Base-by-base conservation (phyloP, 2,888 invertebrate genomes). In the Keiferia lycopersicella region DNA sequence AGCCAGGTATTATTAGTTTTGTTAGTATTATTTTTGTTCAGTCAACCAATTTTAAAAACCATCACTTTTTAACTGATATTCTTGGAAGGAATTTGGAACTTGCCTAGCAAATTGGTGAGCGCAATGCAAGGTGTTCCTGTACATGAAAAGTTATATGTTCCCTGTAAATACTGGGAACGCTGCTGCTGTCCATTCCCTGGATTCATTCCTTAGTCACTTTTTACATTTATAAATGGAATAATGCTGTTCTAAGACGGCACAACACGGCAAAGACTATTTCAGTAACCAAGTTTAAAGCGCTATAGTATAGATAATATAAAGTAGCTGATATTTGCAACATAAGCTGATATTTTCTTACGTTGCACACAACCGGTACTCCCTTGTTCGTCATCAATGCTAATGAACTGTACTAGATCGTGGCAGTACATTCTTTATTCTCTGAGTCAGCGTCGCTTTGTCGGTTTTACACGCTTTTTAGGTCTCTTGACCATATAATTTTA, bases 381-480 rank as follows among this genome's bases (percentile, higher is more conserved):
- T 26, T 45, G 39, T 45, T 56, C 39, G 30, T 41, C 41, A 62
- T 56, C 56, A 16, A 30, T 41, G 62, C 62, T 62, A 62, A 62
- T 50, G 11, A 56, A 62, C 26, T 56, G 62, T 56, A 62, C 62
- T 62, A 62, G 62, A 41, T 56, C 41, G 39, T 16, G 22, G 41
- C 12, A 10, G 20, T 12, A 34, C 16, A 39, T 26, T n/a, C 11
- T 34, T 53, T 22, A 39, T 26, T 39, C 10, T 20, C 8, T 56
- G 62, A 62, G 30, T 62, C 62, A 62, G 62, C 41, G 18, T 62
- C 16, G 56, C 56, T 34, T 34, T 10, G 56, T 16, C 1, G 22
- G 8, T 56, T 30, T n/a, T n/a, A 45, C 45, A 45, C n/a, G 45
- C n/a, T 45, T 45, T 45, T 45, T 45, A 16, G 45, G n/a, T 16